These are phyloP conservation scores for Perizoma affinitatum DNA, from an alignment of 2,888 invertebrate species.

Conservation along the genomic window DNA sequence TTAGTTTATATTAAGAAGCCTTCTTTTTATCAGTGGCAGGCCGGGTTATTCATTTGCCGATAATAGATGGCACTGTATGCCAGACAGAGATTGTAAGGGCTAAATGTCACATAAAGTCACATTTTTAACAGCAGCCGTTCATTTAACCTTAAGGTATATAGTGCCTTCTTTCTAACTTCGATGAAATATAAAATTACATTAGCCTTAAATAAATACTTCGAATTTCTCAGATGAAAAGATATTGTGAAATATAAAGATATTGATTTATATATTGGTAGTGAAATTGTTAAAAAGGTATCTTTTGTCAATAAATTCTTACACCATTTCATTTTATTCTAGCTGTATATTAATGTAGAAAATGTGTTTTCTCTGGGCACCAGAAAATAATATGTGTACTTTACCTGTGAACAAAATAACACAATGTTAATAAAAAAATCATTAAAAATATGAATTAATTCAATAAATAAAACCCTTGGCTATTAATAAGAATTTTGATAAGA, in stretches of 20 bases:
- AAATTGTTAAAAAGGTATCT: constrained; percentile 28
- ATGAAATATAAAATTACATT: too few relatives aligned
- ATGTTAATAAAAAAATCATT: neutral
- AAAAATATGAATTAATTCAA: neutral
- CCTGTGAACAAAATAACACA: constrained; percentile 23
- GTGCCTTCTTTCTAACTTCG: too few relatives aligned
- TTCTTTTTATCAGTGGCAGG: too few relatives aligned
- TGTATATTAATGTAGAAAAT: constrained; percentile 35
- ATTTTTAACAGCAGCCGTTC: too few relatives aligned
- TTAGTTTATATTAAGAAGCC: constrained; percentile 10
- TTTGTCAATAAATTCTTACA: constrained; percentile 38
- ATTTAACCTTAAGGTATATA: too few relatives aligned
- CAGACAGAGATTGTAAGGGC: too few relatives aligned
- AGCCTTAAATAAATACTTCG: too few relatives aligned
- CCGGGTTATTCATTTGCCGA: too few relatives aligned
- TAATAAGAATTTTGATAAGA: too few relatives aligned
- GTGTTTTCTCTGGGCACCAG: constrained; percentile 27
- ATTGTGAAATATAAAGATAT: constrained; percentile 17
- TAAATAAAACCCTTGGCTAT: too few relatives aligned
- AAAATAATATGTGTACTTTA: constrained; percentile 21
- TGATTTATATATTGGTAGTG: constrained; percentile 14
- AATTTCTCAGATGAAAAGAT: constrained; percentile 19
- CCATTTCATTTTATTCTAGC: constrained; percentile 35
- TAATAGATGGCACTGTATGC: too few relatives aligned
- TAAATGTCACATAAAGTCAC: too few relatives aligned